Conservation (phyloP, 2,113 vertebrate genomes). For the Argyrosomus japonicus region DNA sequence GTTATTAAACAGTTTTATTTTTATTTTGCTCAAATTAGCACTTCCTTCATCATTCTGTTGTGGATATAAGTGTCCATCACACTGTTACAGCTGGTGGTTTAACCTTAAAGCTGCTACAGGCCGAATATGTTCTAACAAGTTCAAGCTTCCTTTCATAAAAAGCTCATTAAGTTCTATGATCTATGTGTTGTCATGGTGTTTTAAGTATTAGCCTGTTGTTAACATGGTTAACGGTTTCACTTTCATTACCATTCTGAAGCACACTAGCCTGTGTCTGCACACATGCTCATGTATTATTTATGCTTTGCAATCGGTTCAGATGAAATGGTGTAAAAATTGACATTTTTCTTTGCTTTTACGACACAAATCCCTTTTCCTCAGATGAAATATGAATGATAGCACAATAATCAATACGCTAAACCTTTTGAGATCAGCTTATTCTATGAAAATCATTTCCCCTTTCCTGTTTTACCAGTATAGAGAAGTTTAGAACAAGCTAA, state of each 20-base stretch:
- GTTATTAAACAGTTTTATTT: not conserved
- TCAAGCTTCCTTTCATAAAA: conserved; percentile 1
- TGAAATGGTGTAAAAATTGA: conserved; percentile 48
- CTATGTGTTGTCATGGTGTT: not conserved
- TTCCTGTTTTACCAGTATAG: conserved; percentile 64
- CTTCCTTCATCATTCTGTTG: not conserved
- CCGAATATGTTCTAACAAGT: conserved; percentile 14
- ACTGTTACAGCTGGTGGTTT: not conserved
- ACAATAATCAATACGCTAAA: conserved; percentile 65
- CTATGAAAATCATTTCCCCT: conserved; percentile 64
- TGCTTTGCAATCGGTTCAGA: conserved; percentile 20
- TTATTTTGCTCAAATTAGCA: not conserved
- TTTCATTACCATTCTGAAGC: conserved; percentile 68
- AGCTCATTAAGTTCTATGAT: conserved; percentile 2
- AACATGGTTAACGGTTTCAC: conserved; percentile 58
- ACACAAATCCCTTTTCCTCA: conserved; percentile 32
- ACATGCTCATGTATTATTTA: conserved; percentile 43
- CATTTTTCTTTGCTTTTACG: conserved; percentile 34
- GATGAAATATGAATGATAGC: conserved; percentile 58
- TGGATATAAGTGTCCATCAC: conserved; percentile 1
- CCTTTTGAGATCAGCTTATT: conserved; percentile 61
- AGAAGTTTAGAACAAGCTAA: conserved; percentile 69
- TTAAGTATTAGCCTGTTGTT: conserved; percentile 43
- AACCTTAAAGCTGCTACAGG: not conserved
- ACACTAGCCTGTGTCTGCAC: conserved; percentile 31